Base-by-base conservation (phyloP, 1,140 invertebrate species). In the Diorhabda elongata region DNA sequence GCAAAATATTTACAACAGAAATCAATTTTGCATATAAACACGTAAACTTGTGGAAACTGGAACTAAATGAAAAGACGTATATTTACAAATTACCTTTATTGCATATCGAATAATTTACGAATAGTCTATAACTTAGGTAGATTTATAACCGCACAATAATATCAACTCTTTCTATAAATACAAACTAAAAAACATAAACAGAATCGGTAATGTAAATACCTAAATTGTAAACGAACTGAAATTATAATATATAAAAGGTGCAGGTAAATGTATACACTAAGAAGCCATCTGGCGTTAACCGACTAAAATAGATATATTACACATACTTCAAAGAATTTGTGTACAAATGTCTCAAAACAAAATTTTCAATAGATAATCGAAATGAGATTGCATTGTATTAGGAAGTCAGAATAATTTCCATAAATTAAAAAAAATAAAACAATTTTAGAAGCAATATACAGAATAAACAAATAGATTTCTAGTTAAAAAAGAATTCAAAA, bases 231-330 rank as follows among this genome's bases (percentile, higher is more conserved):
- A 76, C 73, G 58, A 61, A 71, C 71, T 75, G 71, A 74, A 74
- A 71, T 73, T 72, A 73, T 71, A 75, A 77, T 78, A 76, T 78
- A 78, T 77, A 78, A 75, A 78, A 78, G 74, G 74, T 76, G 74
- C 73, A 78, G 72, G 75, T 77, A 72, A 78, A 77, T 78, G 76
- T 79, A 77, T 79, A 80, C 75, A 77, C 68, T 71, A 72, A 67
- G 70, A 75, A 73, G 79, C 79, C 79, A 81, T 81, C 74, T 81
- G 79, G 75, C 72, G 64, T 69, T 58, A 59, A 71, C 68, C 72
- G 70, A 75, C 72, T 72, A 77, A 79, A 80, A 79, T 79, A 80
- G 77, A 78, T 75, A 74, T 74, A 78, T 76, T 76, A 79, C 77
- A 79, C 76, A 78, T 77, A 81, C 70, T 77, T 78, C 72, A 62